A percentile compares a stretch with the other conserved stretches of the same genome.
Evolutionary conservation across 2,113 vertebrate genomes (phyloP).

Genomic region (Pygathrix nemaeus): DNA sequence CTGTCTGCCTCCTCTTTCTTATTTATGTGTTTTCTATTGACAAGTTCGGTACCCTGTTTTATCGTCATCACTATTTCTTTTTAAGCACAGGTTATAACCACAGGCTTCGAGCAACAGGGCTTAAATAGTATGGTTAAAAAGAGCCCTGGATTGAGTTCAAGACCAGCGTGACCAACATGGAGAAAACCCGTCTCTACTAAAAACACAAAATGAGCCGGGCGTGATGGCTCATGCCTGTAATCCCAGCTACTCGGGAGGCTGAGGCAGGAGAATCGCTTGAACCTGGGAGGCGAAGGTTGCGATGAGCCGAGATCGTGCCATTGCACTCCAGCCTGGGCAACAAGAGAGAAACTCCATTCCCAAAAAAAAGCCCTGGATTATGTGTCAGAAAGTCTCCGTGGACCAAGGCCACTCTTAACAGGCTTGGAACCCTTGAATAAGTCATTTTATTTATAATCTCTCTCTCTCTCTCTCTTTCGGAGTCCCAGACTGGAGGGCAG

Average conservation of each 20-base stretch:
- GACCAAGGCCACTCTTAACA: not conserved
- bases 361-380: too few species aligned
- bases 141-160: not conserved
- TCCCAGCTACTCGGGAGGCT: too few species aligned
- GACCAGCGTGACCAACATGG: too few species aligned
- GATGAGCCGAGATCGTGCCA: too few species aligned
- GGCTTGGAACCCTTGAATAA: not conserved
- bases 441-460: not conserved
- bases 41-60: not conserved
- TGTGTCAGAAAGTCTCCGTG: not conserved
- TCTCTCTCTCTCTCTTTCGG: fast-evolving
- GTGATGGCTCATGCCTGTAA: too few species aligned
- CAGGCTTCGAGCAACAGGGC: not conserved
- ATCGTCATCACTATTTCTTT: not conserved
- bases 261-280: too few species aligned
- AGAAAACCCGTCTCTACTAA: too few species aligned
- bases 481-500: too few species aligned
- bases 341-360: too few species aligned
- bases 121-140: not conserved
- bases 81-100: not conserved
- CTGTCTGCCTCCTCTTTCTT: not conserved
- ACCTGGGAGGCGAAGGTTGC: too few species aligned
- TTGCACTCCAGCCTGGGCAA: too few species aligned
- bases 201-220: too few species aligned
- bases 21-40: not conserved